Evolutionary conservation across 2,888 invertebrate species (phyloP).

Genomic region (Acronicta alni): DNA sequence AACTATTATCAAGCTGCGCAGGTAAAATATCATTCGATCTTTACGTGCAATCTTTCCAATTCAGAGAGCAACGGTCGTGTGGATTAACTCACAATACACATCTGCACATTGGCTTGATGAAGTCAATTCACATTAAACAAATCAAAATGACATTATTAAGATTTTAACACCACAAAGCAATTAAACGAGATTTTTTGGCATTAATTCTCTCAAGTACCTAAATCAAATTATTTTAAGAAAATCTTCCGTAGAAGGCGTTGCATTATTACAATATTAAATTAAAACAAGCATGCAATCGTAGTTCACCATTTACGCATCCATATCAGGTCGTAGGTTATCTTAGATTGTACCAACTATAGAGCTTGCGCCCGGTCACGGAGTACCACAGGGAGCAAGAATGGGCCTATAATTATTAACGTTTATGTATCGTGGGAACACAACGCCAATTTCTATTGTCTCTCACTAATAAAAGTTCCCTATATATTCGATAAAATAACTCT

Average conservation of each 20-base stretch:
- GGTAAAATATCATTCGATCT: constrained; percentile 78
- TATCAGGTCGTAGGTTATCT: constrained; percentile 74
- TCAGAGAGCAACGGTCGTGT: constrained; percentile 55
- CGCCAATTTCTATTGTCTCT: constrained; percentile 28
- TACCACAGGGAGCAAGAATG: constrained; percentile 57
- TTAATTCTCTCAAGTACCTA: background rate
- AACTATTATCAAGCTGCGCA: constrained; percentile 69
- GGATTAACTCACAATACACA: constrained; percentile 23
- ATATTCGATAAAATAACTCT: constrained; percentile 13
- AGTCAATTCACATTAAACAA: constrained; percentile 9
- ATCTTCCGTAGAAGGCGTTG: background rate
- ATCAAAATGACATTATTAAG: background rate
- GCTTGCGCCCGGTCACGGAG: constrained; percentile 51
- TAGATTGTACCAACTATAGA: constrained; percentile 63
- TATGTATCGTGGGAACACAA: constrained; percentile 32
- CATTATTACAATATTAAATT: constrained; percentile 2
- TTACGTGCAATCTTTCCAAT: constrained; percentile 49
- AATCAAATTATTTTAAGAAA: background rate
- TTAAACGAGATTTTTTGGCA: too few relatives aligned
- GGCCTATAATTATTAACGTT: constrained; percentile 35
- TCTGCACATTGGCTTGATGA: constrained; percentile 6
- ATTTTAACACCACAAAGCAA: too few relatives aligned
- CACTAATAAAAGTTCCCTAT: constrained; percentile 13
- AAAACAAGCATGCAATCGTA: constrained; percentile 49
- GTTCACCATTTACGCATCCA: constrained; percentile 63